Base-by-base conservation (phyloP, 30 jellyfish, hydroid and myxozoan species). In the Haliclystus octoradiatus region DNA sequence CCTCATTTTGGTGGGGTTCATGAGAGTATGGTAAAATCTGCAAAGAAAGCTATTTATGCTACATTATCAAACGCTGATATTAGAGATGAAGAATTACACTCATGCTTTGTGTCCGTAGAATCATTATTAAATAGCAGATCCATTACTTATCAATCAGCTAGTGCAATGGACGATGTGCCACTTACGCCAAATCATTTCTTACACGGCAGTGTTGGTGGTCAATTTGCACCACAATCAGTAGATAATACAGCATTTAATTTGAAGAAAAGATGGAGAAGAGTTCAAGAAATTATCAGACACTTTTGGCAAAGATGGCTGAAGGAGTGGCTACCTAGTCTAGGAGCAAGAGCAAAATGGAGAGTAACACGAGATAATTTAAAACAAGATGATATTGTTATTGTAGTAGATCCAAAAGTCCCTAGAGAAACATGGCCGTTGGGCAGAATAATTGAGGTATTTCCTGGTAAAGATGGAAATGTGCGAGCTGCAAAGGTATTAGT, bases 1-100 rank as follows among this genome's bases (percentile, higher is more conserved):
- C 80, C 92, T 28, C 84, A 74, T 24, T 75, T 78, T 61, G 72
- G 78, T 1, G 82, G 82, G n/a, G 76, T 60, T 25, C 73, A 61
- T 50, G 84, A 78, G 34, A 60, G 32, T 1, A 61, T 78, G 77
- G 33, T 78, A 47, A 69, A 62, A 46, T 31, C 92, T 24, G 84
- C 79, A 26, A 78, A 78, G 77, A 34, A 78, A n/a, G 78, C 84
- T 15, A 25, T 78, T 71, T 33, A 61, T 5, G 79, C 83, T 3
- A 31, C 70, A 68, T 64, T 78, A 31, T 30, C 50, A 19, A 49
- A 69, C 28, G 79, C 83, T 29, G 30, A 69, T 69, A 73, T 69
- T n/a, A 28, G 73, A n/a, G n/a, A n/a, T n/a, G n/a, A n/a, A n/a
- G n/a, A n/a, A n/a, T n/a, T n/a, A n/a, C n/a, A n/a, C n/a, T 13